Evolutionary conservation across 2,888 invertebrate genomes (phyloP), one percentile per base, ranked within the genome.

Genomic region (Salpingus planirostris): DNA sequence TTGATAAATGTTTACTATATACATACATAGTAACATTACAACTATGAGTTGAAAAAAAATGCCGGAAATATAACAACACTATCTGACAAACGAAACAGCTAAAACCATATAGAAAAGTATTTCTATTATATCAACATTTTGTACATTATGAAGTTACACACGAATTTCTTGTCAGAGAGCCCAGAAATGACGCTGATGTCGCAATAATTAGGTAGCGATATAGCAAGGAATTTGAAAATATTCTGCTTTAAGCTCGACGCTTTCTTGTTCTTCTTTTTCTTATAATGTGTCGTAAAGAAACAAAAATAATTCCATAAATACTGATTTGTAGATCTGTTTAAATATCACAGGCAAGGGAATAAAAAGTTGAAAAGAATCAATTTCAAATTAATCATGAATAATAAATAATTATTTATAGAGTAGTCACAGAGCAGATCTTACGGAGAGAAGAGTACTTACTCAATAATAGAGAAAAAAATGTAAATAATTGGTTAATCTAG

Each of bases 311-410:
- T n/a, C n/a, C n/a, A n/a, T 46, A 51, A 57, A 57, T 59, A 57
- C 56, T 57, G 55, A 52, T 55, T 47, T 47, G 53, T 56, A 53
- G n/a, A 47, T 43, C 49, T 50, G 49, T 51, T 49, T 47, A 39
- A 44, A 50, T 56, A 56, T 57, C 57, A 57, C 55, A 58, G 57
- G 57, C 55, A 57, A 55, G 55, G 55, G 57, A 47, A 49, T 38
- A 38, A 40, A 23, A 23, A 3, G 11, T 24, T 13, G 14, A 28
- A n/a, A n/a, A n/a, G n/a, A n/a, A n/a, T 25, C 2, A 24, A 6
- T 25, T 25, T 15, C 10, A 12, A 18, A 18, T n/a, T n/a, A n/a
- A n/a, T n/a, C n/a, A n/a, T 18, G 8, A 37, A 26, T 23, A 13
- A 13, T 25, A 24, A 3, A 10, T 21, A 30, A 35, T 15, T 26